Base-by-base conservation (phyloP, 2,888 invertebrate genomes). In the Theodoxus fluviatilis region DNA sequence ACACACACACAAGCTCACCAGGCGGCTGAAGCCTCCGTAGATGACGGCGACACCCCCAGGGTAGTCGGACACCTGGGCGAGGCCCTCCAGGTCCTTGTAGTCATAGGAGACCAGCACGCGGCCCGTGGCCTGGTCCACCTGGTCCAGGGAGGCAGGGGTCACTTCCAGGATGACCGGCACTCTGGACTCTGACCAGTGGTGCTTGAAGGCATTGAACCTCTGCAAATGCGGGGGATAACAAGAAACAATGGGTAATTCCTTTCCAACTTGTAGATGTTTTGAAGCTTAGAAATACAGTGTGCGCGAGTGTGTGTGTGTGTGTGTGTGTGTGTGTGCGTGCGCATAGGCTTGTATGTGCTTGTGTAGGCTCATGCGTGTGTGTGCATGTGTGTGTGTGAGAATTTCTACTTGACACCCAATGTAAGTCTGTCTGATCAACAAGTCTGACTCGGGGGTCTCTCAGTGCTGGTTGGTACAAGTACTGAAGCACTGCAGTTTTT, bases 181-280 rank as follows among this genome's bases (percentile, higher is more conserved):
- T 74, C 94, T 91, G 43, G 93, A 94, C 68, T 96, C 96, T 63
- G 96, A 95, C 98, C 98, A 99, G 83, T 98, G 97, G 84, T 95
- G 93, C 88, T 99, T 98, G 87, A 93, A 94, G 4, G 94, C 95
- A 88, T 93, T 93, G 88, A 93, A 96, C 82, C 92, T 91, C 94
- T 94, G 69, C 81, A 87, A 80, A 70, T 70, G 61, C 71, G 71
- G 64, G 18, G 28, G 25, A 66, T 15, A 47, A 52, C 61, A 61
- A 43, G n/a, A 28, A 31, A 43, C 6, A 6, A 43, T 12, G 40
- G n/a, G 40, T 40, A 28, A 7, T 3, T 28, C 18, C 7, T 43
- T 28, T 9, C 47, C 28, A 7, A 2, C 18, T 25, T 38, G 22
- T n/a, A 38, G 25, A 31, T 2, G 3, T 6, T 33, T 28, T 7